phyloP scores from a whole-genome alignment of 2,888 invertebrate species.

The Torymus tubicola region DNA sequence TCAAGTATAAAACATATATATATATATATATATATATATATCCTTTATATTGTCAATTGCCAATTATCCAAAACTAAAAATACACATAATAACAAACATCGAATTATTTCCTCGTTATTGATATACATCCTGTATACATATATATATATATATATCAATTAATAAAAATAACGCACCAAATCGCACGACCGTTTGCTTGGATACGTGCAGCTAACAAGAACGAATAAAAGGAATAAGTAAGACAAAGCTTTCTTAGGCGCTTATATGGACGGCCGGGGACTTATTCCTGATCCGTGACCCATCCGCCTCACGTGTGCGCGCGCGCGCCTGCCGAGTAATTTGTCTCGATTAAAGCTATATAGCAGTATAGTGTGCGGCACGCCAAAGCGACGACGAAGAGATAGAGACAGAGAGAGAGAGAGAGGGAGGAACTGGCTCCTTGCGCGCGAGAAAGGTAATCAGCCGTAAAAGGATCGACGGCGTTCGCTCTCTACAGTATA shows the following conservation, averaged over 20 bases:
- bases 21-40: no score
- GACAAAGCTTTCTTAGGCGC: constrained; percentile 26
- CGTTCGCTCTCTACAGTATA: not conserved
- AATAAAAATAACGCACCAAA: constrained; percentile 35
- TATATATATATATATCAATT: constrained; percentile 1
- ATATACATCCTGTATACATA: no score
- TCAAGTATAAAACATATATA: no score
- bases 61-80: no score
- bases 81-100: no score
- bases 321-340: constrained; percentile 24
- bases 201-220: constrained; percentile 29
- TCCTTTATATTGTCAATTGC: no score
- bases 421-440: not conserved
- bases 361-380: not conserved
- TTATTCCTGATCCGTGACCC: constrained; percentile 48
- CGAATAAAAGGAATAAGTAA: constrained; percentile 34
- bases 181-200: not conserved
- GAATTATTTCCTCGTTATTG: not conserved
- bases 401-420: not conserved
- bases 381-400: not conserved
- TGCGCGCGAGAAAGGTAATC: constrained; percentile 29
- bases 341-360: constrained; percentile 51
- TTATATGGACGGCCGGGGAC: constrained; percentile 9
- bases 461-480: constrained; percentile 41
- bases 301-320: constrained; percentile 40